Conservation (phyloP, 2,797 vertebrate genomes). For the Poecile montanus region DNA sequence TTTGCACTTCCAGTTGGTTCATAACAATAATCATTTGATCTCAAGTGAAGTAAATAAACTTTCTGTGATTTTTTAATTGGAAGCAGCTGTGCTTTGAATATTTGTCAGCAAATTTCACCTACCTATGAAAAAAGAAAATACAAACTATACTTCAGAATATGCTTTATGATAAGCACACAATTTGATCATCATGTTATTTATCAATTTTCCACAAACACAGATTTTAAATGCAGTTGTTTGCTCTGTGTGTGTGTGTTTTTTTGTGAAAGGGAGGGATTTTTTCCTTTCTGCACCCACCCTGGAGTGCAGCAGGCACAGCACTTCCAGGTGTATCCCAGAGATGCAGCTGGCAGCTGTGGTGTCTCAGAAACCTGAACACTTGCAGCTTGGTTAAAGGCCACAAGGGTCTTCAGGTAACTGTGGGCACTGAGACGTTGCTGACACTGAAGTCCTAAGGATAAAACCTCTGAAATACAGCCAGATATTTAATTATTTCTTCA, state of each 20-base stretch:
- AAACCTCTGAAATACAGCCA: not conserved
- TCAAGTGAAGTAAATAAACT: not conserved
- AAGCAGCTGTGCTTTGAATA: not conserved
- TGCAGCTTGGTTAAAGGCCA: not conserved
- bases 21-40: not conserved
- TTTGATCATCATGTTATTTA: not conserved
- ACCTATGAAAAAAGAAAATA: not conserved
- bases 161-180: not conserved
- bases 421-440: not conserved
- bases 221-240: not conserved
- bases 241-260: not conserved
- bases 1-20: not conserved
- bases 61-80: not conserved
- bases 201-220: not conserved
- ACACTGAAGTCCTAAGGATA: not conserved
- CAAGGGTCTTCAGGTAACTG: not conserved
- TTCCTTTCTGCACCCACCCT: not conserved
- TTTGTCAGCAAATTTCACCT: not conserved
- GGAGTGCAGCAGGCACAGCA: rapidly evolving
- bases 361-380: not conserved
- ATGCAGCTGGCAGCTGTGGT: rapidly evolving
- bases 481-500: not conserved
- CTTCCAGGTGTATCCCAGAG: not conserved
- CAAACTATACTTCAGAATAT: not conserved
- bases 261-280: not conserved